Conservation (phyloP, 2,113 vertebrate species). For the Cygnus buccinator region DNA sequence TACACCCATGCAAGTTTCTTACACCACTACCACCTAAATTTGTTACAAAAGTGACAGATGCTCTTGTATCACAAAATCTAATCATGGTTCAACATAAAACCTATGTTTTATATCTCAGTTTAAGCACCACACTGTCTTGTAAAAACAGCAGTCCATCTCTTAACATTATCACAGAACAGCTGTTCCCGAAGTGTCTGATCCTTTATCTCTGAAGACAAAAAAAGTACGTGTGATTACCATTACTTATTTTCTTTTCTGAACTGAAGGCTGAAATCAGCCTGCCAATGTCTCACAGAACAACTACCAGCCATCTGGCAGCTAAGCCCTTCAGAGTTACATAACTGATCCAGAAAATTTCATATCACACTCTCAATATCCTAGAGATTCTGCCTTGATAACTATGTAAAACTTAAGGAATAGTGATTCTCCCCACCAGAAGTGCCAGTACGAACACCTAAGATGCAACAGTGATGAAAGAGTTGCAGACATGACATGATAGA, state of each 20-base stretch:
- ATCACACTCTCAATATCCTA: neutral
- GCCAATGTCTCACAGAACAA: neutral
- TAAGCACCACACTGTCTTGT: neutral
- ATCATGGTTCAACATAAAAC: neutral
- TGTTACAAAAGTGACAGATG: neutral
- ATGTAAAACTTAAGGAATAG: neutral
- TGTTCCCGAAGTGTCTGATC: neutral
- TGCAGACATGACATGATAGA: neutral
- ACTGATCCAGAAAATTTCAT: neutral
- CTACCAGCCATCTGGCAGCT: neutral
- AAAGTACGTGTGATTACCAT: rapidly evolving
- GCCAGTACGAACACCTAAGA: neutral
- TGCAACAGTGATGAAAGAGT: neutral
- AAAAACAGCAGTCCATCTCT: neutral
- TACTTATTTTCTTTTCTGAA: neutral
- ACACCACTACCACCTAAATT: neutral
- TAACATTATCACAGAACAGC: neutral
- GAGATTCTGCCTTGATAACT: neutral
- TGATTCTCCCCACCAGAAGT: neutral
- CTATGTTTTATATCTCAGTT: neutral
- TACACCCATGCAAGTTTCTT: neutral
- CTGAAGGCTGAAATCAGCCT: neutral
- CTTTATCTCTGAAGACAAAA: neutral
- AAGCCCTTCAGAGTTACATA: neutral
- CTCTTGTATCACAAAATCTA: neutral